These are phyloP conservation scores for Diceros bicornis DNA, from an alignment of 2,797 vertebrate genomes.

Conservation along the genomic window DNA sequence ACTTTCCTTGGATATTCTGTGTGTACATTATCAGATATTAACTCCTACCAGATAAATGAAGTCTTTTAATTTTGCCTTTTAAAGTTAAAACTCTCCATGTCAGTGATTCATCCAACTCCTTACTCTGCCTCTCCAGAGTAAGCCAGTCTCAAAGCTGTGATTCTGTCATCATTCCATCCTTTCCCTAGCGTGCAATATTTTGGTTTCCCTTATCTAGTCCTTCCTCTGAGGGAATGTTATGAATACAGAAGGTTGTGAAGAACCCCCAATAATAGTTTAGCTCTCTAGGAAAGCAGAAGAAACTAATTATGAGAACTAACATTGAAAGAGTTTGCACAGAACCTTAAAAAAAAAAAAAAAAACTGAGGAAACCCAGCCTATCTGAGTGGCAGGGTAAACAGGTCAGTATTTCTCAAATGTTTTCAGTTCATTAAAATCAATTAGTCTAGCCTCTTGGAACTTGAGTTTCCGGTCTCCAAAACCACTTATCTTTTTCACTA, in stretches of 20 bases:
- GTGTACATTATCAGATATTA: background rate
- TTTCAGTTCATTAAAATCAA: slow-evolving; percentile 16
- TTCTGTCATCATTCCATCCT: background rate
- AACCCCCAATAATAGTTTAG: background rate
- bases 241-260: background rate
- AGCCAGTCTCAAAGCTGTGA: background rate
- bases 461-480: background rate
- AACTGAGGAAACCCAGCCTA: background rate
- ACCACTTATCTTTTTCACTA: background rate
- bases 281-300: background rate
- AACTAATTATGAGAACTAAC: background rate
- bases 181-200: background rate
- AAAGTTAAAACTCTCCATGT: background rate
- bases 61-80: slow-evolving; percentile 19
- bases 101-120: background rate
- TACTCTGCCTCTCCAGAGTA: background rate
- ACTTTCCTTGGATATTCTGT: background rate
- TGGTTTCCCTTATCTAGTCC: background rate
- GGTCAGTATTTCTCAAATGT: background rate
- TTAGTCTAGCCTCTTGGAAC: background rate
- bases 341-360: background rate
- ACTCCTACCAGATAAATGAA: background rate
- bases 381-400: background rate
- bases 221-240: background rate
- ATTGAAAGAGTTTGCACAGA: background rate